Evolutionary conservation across 2,113 vertebrate genomes (phyloP).

Genomic region (Albula glossodonta): DNA sequence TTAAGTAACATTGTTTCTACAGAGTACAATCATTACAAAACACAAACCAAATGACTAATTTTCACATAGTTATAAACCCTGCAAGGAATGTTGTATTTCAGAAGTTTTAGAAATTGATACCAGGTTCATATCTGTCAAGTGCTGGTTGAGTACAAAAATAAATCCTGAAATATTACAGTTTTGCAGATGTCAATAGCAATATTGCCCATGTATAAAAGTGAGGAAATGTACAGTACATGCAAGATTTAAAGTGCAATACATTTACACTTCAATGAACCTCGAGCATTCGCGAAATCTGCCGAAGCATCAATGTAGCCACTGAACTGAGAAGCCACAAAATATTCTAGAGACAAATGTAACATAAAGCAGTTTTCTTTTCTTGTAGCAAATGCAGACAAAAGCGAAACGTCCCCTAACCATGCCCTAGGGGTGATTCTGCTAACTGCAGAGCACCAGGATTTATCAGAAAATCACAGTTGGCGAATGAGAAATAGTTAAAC

Average conservation of each 20-base stretch:
- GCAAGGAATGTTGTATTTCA: neutral
- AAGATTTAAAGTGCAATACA: conserved; percentile 16
- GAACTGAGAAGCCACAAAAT: neutral
- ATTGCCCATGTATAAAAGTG: neutral
- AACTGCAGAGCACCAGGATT: neutral
- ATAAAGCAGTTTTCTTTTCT: neutral
- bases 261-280: conserved; percentile 14
- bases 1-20: neutral
- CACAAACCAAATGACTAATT: neutral
- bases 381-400: neutral
- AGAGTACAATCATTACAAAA: neutral
- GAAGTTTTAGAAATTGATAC: neutral
- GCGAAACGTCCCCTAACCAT: neutral
- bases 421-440: neutral
- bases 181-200: neutral
- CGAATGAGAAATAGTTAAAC: neutral
- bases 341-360: neutral
- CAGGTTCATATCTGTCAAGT: neutral
- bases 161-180: neutral
- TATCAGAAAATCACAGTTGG: neutral
- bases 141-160: neutral
- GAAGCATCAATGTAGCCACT: neutral
- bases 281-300: neutral
- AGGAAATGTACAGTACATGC: conserved; percentile 21
- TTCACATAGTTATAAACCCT: neutral